Evolutionary conservation across 2,113 vertebrate genomes (phyloP), one percentile per base, ranked within the genome.

Genomic region (Embiotoca jacksoni): DNA sequence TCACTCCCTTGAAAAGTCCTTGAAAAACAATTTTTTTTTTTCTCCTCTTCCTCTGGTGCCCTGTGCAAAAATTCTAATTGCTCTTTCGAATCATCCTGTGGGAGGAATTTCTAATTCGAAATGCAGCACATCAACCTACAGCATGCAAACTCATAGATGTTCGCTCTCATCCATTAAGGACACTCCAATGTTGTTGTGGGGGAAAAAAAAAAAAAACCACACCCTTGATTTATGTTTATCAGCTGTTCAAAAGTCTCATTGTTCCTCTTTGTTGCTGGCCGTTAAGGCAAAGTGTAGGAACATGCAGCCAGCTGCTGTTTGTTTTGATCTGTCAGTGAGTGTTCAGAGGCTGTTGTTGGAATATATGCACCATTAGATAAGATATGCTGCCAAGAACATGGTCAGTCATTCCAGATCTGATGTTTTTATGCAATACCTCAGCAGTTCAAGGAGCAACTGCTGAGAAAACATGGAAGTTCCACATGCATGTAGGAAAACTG

Each of bases 1-100:
- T 95, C 93, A 95, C 66, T 77, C 82, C 67, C 60, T 78, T 74
- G 65, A 87, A 86, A 92, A 88, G 83, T 76, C 88, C 89, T 91
- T 92, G 89, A 86, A 92, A 90, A 91, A 89, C 84, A 85, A 37
- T 23, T 23, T 15, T 61, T 37, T 61, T 37, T 15, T 61, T 74
- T 78, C 53, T 72, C 80, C 5, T 15, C 49, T 23, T 50, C 59
- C 54, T 82, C 83, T 62, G 39, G 44, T 64, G 57, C 63, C 63
- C 56, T 30, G n/a, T 78, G 84, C 86, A 85, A 83, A 23, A 81
- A 88, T 78, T 87, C 54, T 82, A 80, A 91, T 86, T 86, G 58
- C 69, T 23, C 64, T 78, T 63, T 80, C 55, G 78, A 65, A 23
- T 63, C 33, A 49, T 88, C 82, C 75, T 72, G 50, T 74, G 78